Evolutionary conservation across 2,888 invertebrate genomes (phyloP), one percentile per base, ranked within the genome.

Genomic region (Sinelater perroti): DNA sequence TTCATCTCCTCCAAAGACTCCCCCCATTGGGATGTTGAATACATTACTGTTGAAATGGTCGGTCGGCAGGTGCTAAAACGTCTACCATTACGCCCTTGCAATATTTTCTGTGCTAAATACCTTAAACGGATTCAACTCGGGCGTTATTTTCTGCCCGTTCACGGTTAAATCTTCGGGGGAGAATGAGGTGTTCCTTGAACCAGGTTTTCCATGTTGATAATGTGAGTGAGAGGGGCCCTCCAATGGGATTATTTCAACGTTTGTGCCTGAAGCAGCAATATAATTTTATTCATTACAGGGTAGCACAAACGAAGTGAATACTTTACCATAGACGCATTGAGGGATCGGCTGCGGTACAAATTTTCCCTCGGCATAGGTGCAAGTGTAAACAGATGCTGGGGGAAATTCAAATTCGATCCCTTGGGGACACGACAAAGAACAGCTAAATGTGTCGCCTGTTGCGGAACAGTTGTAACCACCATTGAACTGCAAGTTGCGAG

Each of bases 401-500:
- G 84, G 76, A 3, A 82, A 81, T 60, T 86, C 84, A 69, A 89
- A 88, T 11, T 80, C 71, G 8, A 87, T 77, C 0, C 87, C 89
- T 0, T 76, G 67, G 0, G 91, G 89, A 67, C 93, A 93, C 2
- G 73, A 78, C 5, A 93, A 73, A 1, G 78, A 76, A 73, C 93
- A 94, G 2, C 81, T 81, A 62, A 87, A 84, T 20, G 79, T 75
- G 26, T 86, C 82, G 3, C 76, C 79, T 65, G 85, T 82, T 1
- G 87, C 88, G 1, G 81, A 81, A 71, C 93, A 93, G 26, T 84
- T 84, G 77, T 87, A 90, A 11, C 85, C 88, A 8, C 92, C 93
- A 76, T 91, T 91, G 75, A 92, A 91, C 0, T 83, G 81, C 2
- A 91, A 73, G 61, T 87, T 87, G 14, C 83, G 81, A 1, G 83